Conservation (phyloP, 1,140 invertebrate species). For the Diabrotica virgifera region DNA sequence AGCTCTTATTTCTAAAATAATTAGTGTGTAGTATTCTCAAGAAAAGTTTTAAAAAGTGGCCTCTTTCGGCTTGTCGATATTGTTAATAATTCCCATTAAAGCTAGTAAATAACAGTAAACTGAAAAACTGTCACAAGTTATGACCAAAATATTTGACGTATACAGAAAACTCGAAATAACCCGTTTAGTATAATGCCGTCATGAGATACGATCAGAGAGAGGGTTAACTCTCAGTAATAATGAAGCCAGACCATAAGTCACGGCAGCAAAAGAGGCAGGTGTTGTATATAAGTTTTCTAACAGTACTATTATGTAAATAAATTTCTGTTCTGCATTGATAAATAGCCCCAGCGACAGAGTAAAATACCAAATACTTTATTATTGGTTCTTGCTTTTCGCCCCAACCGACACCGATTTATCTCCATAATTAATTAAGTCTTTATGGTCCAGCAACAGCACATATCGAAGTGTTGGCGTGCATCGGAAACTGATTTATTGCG, state of each 20-base stretch:
- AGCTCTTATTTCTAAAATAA: too few relatives aligned
- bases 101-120: too few relatives aligned
- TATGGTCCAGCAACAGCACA: conserved; percentile 9
- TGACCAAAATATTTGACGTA: too few relatives aligned
- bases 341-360: conserved; percentile 7
- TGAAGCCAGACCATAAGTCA: conserved; percentile 9
- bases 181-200: too few relatives aligned
- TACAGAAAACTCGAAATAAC: too few relatives aligned
- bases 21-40: too few relatives aligned
- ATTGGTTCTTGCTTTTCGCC: conserved; percentile 5
- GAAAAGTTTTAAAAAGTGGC: too few relatives aligned
- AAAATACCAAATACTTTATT: conserved; percentile 20
- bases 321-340: conserved; percentile 24
- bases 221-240: too few relatives aligned
- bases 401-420: conserved; percentile 26
- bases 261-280: conserved; percentile 22
- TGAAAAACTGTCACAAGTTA: too few relatives aligned
- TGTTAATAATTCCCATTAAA: too few relatives aligned
- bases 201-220: too few relatives aligned
- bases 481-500: background rate
- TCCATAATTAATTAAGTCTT: conserved; percentile 26
- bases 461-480: conserved; percentile 14
- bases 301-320: conserved; percentile 25
- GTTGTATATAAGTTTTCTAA: conserved; percentile 25
- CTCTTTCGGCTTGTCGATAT: too few relatives aligned